A percentile compares a stretch with the other conserved stretches of the same genome.
phyloP scores from a whole-genome alignment of 2,797 vertebrate species.

The Enteromius argenteus region DNA sequence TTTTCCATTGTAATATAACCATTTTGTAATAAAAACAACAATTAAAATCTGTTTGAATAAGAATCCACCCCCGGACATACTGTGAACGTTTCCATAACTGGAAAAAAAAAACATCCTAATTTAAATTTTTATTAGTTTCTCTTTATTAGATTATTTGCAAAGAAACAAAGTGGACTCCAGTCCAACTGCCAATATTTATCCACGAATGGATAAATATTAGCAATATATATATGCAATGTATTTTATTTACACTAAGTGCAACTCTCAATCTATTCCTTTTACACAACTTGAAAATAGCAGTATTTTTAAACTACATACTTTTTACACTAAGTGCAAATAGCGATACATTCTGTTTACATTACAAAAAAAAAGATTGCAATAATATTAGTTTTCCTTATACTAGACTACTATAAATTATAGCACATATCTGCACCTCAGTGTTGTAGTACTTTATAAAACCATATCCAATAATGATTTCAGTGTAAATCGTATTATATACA shows the following conservation, averaged over 20 bases:
- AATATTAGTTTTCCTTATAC: neutral
- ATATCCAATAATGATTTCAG: too few relatives aligned
- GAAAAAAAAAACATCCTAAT: neutral
- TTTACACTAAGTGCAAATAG: neutral
- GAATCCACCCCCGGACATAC: neutral
- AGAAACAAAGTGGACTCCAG: neutral
- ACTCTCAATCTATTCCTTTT: neutral
- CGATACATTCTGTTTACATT: neutral
- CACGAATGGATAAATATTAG: too few relatives aligned
- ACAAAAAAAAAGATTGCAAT: too few relatives aligned
- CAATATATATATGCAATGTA: neutral
- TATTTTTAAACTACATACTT: neutral
- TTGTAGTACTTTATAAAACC: too few relatives aligned
- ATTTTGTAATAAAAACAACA: neutral
- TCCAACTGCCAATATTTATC: constrained; percentile 3
- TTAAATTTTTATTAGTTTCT: neutral
- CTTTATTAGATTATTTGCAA: neutral
- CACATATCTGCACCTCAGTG: neutral
- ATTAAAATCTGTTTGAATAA: neutral
- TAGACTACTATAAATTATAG: neutral
- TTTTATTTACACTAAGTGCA: neutral
- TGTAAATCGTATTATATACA: too few relatives aligned
- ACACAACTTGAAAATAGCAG: neutral
- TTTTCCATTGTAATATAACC: neutral
- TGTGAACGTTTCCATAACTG: neutral